These are phyloP conservation scores for Bhutanitis thaidina DNA, from an alignment of 2,888 invertebrate genomes.

Conservation along the genomic window DNA sequence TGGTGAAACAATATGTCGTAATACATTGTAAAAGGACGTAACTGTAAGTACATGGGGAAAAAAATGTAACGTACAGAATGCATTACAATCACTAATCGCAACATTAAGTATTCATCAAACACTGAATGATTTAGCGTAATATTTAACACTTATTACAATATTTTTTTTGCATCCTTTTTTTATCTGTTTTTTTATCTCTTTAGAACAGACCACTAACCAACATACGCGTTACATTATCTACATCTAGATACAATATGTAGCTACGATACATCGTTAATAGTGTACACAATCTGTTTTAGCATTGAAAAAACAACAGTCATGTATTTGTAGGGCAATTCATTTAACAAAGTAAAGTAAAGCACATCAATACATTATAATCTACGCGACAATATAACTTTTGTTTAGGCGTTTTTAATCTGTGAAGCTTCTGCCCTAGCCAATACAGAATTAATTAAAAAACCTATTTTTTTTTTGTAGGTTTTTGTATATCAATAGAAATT, in stretches of 20 bases:
- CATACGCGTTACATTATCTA: conserved; percentile 54
- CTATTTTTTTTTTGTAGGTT: too few relatives aligned
- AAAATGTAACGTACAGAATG: neutral
- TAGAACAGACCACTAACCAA: conserved; percentile 58
- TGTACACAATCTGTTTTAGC: conserved; percentile 38
- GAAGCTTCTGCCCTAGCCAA: neutral
- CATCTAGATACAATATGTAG: conserved; percentile 38
- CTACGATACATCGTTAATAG: conserved; percentile 26
- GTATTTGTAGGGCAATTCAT: conserved; percentile 31
- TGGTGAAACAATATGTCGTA: neutral
- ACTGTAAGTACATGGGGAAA: conserved; percentile 8
- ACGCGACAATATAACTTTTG: neutral
- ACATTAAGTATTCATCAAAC: conserved; percentile 49
- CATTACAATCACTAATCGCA: conserved; percentile 35
- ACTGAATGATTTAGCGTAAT: conserved; percentile 61
- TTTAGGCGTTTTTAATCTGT: conserved; percentile 1
- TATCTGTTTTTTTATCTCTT: conserved; percentile 46
- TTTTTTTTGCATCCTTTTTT: conserved; percentile 45
- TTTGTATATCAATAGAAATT: too few relatives aligned
- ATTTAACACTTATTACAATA: conserved; percentile 70
- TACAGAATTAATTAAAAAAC: neutral
- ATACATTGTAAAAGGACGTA: neutral
- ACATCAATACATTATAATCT: neutral
- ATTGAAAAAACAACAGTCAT: conserved; percentile 34
- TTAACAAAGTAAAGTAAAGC: neutral